phyloP scores from a whole-genome alignment of 2,113 vertebrate species.

The Caracal caracal region DNA sequence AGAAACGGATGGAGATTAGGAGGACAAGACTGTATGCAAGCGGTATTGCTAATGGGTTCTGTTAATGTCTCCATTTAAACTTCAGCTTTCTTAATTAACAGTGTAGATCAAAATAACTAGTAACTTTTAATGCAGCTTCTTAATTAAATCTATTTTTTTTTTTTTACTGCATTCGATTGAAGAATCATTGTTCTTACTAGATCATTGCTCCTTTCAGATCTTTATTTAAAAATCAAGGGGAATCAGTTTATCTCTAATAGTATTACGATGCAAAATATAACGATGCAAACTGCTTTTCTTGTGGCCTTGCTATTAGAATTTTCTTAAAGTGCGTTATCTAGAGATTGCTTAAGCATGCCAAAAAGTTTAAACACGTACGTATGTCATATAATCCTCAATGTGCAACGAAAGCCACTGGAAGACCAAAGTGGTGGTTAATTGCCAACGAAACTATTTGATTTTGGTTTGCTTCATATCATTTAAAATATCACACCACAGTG shows the following conservation, averaged over 20 bases:
- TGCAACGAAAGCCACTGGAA: conserved; percentile 78
- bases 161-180: conserved; percentile 84
- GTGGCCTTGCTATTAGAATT: conserved; percentile 86
- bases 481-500: conserved; percentile 79
- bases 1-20: conserved; percentile 76
- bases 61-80: conserved; percentile 87
- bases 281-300: conserved; percentile 81
- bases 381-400: conserved; percentile 84
- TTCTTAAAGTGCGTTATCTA: conserved; percentile 82
- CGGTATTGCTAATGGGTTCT: conserved; percentile 85
- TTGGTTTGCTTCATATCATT: conserved; percentile 84
- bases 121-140: conserved; percentile 85
- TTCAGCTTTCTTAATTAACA: conserved; percentile 87
- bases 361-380: conserved; percentile 85
- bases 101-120: conserved; percentile 83
- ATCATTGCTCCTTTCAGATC: conserved; percentile 83
- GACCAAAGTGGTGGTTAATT: conserved; percentile 78
- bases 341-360: conserved; percentile 86
- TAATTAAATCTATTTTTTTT: conserved; percentile 85
- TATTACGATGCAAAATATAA: conserved; percentile 83
- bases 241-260: conserved; percentile 84
- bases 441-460: conserved; percentile 81
- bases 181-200: conserved; percentile 84
- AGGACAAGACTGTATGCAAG: conserved; percentile 80
- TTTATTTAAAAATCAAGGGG: conserved; percentile 84